Evolutionary conservation across 2,113 vertebrate species (phyloP), one percentile per base, ranked within the genome.

Genomic region (Tinamus guttatus): DNA sequence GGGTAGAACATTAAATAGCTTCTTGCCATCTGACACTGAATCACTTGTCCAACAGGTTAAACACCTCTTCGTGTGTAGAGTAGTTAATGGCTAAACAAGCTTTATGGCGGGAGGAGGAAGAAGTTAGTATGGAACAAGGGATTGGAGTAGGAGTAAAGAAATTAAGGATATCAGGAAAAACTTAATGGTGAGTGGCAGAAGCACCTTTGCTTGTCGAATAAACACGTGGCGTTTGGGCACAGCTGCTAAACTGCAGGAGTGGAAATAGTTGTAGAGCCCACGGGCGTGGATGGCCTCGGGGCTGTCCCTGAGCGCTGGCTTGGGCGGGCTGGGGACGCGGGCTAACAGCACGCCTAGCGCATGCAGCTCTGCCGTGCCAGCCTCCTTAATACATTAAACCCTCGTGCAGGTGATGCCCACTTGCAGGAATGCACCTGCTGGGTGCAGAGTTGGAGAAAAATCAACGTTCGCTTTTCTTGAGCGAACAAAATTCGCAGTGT

Each of bases 101-200:
- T 95, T 80, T 87, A 94, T 80, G 93, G 89, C 47, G 5, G 95
- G 94, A 96, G 94, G 89, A 94, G 96, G 40, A 80, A 73, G 95
- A 87, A 91, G 93, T 91, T 95, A 95, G 90, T 95, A 58, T 95
- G 95, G 68, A 94, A 83, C 92, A 4, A 95, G 94, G 93, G 95
- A 80, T 86, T 85, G 90, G 3, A 95, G 93, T 94, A 15, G 93
- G 87, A 95, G 45, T 64, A 69, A 88, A 36, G 93, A 82, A 91
- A 87, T 75, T 93, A 56, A 95, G 82, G 67, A 32, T 47, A 45
- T 93, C 41, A 74, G 93, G 71, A 95, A 67, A 89, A 68, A 4
- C 75, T 60, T 14, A 8, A 41, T 80, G 94, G 95, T 95, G 95
- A 95, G 96, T 96, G 96, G 64, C 94, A 84, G 94, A 18, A 97